Conservation (phyloP, 1,140 invertebrate species). For the Hycleus cichorii region DNA sequence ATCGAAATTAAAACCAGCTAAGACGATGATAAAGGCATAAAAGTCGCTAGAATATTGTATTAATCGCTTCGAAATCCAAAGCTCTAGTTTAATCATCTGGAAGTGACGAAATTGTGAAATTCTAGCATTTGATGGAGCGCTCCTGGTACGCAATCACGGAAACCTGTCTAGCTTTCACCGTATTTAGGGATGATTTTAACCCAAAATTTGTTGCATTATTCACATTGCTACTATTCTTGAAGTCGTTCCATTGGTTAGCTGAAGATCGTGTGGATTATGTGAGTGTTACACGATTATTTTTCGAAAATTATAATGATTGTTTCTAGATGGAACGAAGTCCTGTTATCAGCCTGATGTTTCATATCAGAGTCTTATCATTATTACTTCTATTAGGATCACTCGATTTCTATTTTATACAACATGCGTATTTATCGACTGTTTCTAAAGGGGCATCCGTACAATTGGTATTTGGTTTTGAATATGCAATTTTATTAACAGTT, state of each 20-base stretch:
- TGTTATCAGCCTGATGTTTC: constrained; percentile 91
- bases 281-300: constrained; percentile 45
- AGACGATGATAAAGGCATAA: no score
- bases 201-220: constrained; percentile 97
- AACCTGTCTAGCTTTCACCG: constrained; percentile 97
- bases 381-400: constrained; percentile 71
- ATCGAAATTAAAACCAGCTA: no score
- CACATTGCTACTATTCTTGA: constrained; percentile 92
- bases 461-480: constrained; percentile 99
- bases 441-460: constrained; percentile 94
- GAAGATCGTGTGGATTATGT: constrained; percentile 99
- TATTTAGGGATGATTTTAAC: constrained; percentile 98
- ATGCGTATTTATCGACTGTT: constrained; percentile 93
- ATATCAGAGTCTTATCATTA: constrained; percentile 83
- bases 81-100: neutral
- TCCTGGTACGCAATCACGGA: constrained; percentile 99
- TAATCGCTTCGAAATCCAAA: neutral
- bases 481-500: constrained; percentile 93
- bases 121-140: constrained; percentile 92
- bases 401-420: constrained; percentile 85
- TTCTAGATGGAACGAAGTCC: constrained; percentile 98
- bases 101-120: constrained; percentile 33
- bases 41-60: no score
- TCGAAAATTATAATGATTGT: neutral
- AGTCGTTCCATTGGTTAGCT: constrained; percentile 99